These are phyloP conservation scores for Lerema accius DNA, from an alignment of 1,140 invertebrate genomes.

Conservation along the genomic window DNA sequence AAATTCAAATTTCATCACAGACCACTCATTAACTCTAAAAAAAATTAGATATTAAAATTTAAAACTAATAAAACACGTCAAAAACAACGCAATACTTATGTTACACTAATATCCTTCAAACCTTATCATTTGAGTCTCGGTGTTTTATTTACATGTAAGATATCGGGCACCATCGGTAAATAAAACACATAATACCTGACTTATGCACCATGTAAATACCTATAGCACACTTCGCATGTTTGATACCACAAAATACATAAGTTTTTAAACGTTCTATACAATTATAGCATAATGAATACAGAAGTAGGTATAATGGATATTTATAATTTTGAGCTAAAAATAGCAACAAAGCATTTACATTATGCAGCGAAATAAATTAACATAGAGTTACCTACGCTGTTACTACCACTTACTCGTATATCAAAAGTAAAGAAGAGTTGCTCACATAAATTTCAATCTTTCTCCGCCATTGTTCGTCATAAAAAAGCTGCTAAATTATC, in stretches of 20 bases:
- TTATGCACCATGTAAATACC: background rate
- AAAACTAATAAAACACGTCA: conserved; percentile 27
- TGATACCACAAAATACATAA: background rate
- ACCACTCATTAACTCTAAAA: conserved; percentile 3
- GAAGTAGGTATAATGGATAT: too few species aligned
- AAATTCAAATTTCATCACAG: conserved; percentile 27
- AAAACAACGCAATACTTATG: conserved; percentile 31
- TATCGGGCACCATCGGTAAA: conserved; percentile 42
- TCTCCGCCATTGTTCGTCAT: too few species aligned
- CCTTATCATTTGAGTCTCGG: conserved; percentile 46
- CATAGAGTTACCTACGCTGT: too few species aligned
- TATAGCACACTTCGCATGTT: background rate
- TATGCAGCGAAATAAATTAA: too few species aligned
- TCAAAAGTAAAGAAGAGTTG: too few species aligned
- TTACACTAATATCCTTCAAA: conserved; percentile 35
- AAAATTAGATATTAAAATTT: conserved; percentile 14
- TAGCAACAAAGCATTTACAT: too few species aligned
- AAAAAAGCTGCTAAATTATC: too few species aligned
- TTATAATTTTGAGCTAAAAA: too few species aligned
- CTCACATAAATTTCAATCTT: too few species aligned
- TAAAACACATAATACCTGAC: conserved; percentile 31
- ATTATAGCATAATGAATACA: too few species aligned
- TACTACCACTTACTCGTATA: too few species aligned
- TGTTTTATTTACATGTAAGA: conserved; percentile 49
- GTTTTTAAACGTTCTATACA: too few species aligned